Evolutionary conservation across 2,888 invertebrate species (phyloP).

Genomic region (Cerceris ruficornis): DNA sequence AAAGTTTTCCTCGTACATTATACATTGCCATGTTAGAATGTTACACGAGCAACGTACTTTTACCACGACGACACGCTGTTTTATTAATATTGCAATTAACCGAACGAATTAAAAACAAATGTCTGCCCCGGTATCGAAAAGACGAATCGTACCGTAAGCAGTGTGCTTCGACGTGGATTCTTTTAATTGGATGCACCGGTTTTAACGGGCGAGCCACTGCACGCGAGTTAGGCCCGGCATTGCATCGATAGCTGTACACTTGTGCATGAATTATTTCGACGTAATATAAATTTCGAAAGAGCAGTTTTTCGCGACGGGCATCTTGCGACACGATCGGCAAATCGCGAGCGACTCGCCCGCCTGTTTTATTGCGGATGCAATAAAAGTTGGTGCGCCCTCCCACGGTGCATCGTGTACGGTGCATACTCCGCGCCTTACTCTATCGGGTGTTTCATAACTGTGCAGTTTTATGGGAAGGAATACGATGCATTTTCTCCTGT

Average conservation of each 20-base stretch:
- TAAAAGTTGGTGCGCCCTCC: conserved; percentile 50
- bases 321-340: conserved; percentile 45
- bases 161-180: conserved; percentile 1
- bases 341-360: conserved; percentile 35
- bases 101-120: conserved; percentile 1
- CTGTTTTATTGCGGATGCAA: conserved; percentile 56
- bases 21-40: no score
- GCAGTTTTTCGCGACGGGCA: conserved; percentile 7
- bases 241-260: conserved; percentile 17
- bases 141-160: conserved; percentile 28
- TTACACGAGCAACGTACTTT: no score
- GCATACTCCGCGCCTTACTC: conserved; percentile 18
- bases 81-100: not conserved
- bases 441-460: conserved; percentile 30
- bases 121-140: conserved; percentile 21
- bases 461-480: not conserved
- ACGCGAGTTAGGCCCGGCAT: conserved; percentile 6
- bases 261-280: conserved; percentile 38
- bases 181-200: conserved; percentile 23
- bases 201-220: conserved; percentile 14
- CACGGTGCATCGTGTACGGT: conserved; percentile 39
- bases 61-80: not conserved
- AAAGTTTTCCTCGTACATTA: no score
- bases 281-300: conserved; percentile 29
- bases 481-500: not conserved